phyloP scores from a whole-genome alignment of 2,888 invertebrate species.

The Chrysolina haemoptera region DNA sequence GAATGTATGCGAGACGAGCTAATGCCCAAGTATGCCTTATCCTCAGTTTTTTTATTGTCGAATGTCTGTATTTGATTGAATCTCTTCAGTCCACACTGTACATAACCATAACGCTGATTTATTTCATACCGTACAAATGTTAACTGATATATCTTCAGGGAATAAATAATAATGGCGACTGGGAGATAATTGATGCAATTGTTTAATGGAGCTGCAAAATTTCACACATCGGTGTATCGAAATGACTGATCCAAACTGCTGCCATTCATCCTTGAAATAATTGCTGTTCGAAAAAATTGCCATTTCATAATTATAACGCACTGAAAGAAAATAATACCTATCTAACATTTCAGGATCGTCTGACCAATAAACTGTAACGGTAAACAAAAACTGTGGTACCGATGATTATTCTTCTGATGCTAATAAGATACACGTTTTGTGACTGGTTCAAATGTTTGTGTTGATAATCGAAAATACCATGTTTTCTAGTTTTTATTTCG shows the following conservation, averaged over 20 bases:
- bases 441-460: too few relatives aligned
- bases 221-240: slow-evolving; percentile 32
- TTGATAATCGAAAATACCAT: too few relatives aligned
- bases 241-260: not conserved
- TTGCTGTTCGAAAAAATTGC: slow-evolving; percentile 30
- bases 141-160: slow-evolving; percentile 1
- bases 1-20: too few relatives aligned
- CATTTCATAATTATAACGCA: slow-evolving; percentile 29
- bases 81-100: too few relatives aligned
- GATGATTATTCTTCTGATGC: too few relatives aligned
- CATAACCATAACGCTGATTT: too few relatives aligned
- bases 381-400: too few relatives aligned
- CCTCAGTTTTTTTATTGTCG: too few relatives aligned
- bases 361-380: not conserved
- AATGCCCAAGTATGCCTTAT: too few relatives aligned
- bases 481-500: too few relatives aligned
- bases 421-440: too few relatives aligned
- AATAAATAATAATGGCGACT: not conserved
- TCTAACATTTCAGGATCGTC: slow-evolving; percentile 16
- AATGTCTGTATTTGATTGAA: too few relatives aligned
- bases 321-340: slow-evolving; percentile 9
- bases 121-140: not conserved
- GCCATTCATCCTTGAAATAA: slow-evolving; percentile 34
- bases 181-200: not conserved
- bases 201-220: slow-evolving; percentile 32